Evolutionary conservation across 2,797 vertebrate species (phyloP).

Genomic region (Falco naumanni): DNA sequence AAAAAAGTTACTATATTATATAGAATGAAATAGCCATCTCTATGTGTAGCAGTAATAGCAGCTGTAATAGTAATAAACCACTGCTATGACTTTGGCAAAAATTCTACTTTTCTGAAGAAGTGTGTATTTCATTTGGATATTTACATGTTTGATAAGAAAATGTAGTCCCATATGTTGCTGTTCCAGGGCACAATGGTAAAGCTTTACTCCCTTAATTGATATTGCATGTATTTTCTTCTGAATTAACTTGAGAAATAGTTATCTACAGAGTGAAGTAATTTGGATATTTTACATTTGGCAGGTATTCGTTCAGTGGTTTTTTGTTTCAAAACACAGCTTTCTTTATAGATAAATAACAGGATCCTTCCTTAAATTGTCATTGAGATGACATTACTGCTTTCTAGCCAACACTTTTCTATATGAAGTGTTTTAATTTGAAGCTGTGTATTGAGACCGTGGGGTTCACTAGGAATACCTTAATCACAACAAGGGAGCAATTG

Average conservation of each 20-base stretch:
- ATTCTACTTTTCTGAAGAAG: background rate
- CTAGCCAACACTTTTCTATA: background rate
- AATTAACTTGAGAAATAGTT: background rate
- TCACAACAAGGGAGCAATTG: conserved; percentile 51
- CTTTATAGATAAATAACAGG: background rate
- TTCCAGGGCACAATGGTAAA: background rate
- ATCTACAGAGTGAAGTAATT: background rate
- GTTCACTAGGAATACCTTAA: conserved; percentile 11
- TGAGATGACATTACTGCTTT: background rate
- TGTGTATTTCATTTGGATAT: background rate
- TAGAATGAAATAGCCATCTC: background rate
- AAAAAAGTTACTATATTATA: background rate
- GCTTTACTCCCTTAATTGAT: background rate
- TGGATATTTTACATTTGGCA: background rate
- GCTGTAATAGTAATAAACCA: background rate
- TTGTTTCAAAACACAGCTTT: background rate
- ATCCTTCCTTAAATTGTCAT: background rate
- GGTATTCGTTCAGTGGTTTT: background rate
- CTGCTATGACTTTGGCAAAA: background rate
- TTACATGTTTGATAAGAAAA: background rate
- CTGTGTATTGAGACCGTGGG: background rate
- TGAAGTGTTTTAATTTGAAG: conserved; percentile 10
- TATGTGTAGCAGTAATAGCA: background rate
- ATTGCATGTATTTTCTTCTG: background rate
- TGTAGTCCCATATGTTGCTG: background rate